These are phyloP conservation scores for Anthrax anthrax DNA, from an alignment of 2,888 invertebrate genomes.

Conservation along the genomic window DNA sequence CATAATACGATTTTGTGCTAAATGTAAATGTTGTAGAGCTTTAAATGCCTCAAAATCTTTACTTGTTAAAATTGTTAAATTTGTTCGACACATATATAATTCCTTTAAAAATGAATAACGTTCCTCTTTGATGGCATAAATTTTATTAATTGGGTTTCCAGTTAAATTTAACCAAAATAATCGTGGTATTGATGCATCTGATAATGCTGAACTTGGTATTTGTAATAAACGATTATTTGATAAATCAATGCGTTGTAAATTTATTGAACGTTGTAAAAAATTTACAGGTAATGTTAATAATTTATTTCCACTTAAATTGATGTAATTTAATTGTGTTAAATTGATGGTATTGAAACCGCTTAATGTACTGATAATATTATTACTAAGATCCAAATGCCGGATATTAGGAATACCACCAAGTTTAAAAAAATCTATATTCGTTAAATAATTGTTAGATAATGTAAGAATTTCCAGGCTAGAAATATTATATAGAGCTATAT, in stretches of 20 bases:
- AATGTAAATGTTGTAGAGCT: conserved; percentile 55
- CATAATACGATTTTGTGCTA: conserved; percentile 59
- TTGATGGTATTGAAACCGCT: conserved; percentile 64
- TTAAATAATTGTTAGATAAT: conserved; percentile 51
- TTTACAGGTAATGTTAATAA: conserved; percentile 64
- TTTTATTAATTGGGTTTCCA: conserved; percentile 61
- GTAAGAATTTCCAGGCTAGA: conserved; percentile 59
- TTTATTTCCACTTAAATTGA: conserved; percentile 63
- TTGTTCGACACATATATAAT: conserved; percentile 63
- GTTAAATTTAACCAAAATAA: conserved; percentile 68
- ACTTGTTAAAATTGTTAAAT: conserved; percentile 66
- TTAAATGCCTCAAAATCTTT: conserved; percentile 77
- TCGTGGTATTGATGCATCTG: conserved; percentile 56
- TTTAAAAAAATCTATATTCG: conserved; percentile 59
- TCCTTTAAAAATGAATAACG: conserved; percentile 68
- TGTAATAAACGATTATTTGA: conserved; percentile 66
- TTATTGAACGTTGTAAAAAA: conserved; percentile 59
- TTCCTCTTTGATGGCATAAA: conserved; percentile 53
- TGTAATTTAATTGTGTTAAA: conserved; percentile 54
- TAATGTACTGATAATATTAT: conserved; percentile 58
- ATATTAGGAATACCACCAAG: conserved; percentile 61
- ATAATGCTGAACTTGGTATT: conserved; percentile 58
- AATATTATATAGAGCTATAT: conserved; percentile 60
- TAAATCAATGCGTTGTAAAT: conserved; percentile 59
- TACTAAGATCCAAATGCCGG: conserved; percentile 55